Evolutionary conservation across 1,140 invertebrate genomes (phyloP).

Genomic region (Brachionus paranguensis): DNA sequence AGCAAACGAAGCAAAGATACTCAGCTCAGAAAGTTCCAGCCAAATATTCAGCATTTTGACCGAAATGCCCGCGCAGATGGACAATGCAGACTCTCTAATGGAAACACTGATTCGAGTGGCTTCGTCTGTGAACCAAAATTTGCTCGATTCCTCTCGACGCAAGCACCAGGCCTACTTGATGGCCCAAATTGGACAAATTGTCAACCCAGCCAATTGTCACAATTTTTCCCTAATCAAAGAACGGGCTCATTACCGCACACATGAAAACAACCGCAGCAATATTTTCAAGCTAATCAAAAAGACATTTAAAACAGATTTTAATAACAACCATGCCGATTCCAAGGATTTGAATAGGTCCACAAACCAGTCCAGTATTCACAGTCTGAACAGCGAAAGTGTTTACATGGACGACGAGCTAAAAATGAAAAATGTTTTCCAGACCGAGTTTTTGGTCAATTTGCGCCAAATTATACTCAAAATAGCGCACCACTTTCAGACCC

Average conservation of each 20-base stretch:
- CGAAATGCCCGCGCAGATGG: conserved; percentile 83
- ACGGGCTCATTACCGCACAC: conserved; percentile 57
- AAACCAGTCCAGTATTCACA: background rate
- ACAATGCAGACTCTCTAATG: conserved; percentile 75
- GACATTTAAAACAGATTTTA: background rate
- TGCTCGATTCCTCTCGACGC: conserved; percentile 77
- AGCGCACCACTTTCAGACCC: conserved; percentile 76
- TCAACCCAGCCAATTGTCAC: conserved; percentile 77
- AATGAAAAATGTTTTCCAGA: conserved; percentile 88
- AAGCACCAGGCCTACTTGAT: conserved; percentile 89
- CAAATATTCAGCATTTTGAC: conserved; percentile 94
- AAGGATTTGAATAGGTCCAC: background rate
- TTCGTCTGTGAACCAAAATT: background rate
- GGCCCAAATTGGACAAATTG: conserved; percentile 85
- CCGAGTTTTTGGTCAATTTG: conserved; percentile 85
- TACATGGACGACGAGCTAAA: background rate
- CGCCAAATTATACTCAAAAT: conserved; percentile 85
- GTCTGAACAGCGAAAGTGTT: background rate
- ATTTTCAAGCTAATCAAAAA: background rate
- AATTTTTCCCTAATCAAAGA: conserved; percentile 71
- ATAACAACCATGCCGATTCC: background rate
- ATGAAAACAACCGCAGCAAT: background rate
- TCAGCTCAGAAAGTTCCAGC: conserved; percentile 63
- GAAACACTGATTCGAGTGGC: conserved; percentile 56
- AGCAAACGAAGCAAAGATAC: conserved; percentile 63